Base-by-base conservation (phyloP, 2,888 invertebrate genomes). In the Prosapia bicincta region DNA sequence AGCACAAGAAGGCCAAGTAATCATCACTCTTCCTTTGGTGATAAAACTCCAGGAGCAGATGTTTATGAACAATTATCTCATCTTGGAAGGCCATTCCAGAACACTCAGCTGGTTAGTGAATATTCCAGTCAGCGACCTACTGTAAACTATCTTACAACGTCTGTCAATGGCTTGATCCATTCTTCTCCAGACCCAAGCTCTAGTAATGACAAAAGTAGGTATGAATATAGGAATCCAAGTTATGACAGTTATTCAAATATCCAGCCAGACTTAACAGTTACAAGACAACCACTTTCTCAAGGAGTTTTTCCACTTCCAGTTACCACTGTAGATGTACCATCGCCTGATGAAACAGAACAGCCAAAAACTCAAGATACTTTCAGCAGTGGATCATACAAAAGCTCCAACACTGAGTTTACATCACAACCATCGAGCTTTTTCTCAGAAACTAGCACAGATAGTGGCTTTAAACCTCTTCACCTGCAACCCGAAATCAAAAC, bases 1-100 rank as follows among this genome's bases (percentile, higher is more conserved):
- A 78, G 77, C 32, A 78, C 78, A 2, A 76, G 78, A 30, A 70
- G 76, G 32, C 78, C 77, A 20, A 13, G 13, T 13, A 38, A 13
- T 13, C 38, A 38, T 13, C 10, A 6, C 2, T 6, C 54, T 54
- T 54, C n/a, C 20, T 6, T 13, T 20, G 76, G 54, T 15, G 69
- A 66, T 28, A 76, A 76, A 25, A 71, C 28, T 7, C 77, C 65
- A 66, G 73, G 74, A 7, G 80, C 80, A 69, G 80, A 80, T 28
- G 78, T 80, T 30, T 80, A 77, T 65, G 79, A 80, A 0, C 80
- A 81, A 26, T 72, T 80, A 13, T 80, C 82, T 6, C 80, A 80
- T 26, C 77, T 80, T 9, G 79, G 80, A 0, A 78, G 82, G 25
- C 82, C 82, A 5, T 82, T 82, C 72, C 78, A 81, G 72, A 78